Conservation (phyloP, 2,888 invertebrate species). For the Saturnia japonica region DNA sequence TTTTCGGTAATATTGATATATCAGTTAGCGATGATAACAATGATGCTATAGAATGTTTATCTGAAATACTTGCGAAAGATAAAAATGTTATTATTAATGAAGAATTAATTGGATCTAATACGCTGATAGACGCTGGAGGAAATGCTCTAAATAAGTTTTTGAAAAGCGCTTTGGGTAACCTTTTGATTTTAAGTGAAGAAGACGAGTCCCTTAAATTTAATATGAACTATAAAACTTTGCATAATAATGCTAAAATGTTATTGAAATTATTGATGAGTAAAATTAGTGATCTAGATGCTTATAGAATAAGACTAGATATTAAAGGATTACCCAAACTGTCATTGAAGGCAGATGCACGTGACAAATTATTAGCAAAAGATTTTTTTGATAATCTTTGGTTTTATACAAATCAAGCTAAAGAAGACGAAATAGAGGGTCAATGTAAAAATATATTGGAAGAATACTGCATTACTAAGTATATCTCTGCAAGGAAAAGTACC, state of each 20-base stretch:
- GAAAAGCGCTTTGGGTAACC: slow-evolving; percentile 14
- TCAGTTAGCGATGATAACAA: slow-evolving; percentile 11
- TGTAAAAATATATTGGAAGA: not conserved
- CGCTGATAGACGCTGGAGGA: not conserved
- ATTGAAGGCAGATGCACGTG: not conserved
- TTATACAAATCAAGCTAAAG: slow-evolving; percentile 10
- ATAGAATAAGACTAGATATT: not conserved
- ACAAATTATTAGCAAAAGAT: slow-evolving; percentile 1
- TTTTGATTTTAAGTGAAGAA: not conserved
- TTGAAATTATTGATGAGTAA: not conserved
- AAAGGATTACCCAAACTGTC: not conserved
- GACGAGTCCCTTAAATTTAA: not conserved
- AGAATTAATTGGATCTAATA: not conserved
- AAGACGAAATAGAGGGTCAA: not conserved
- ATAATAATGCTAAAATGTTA: not conserved
- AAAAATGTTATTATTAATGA: slow-evolving; percentile 10
- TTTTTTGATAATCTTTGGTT: slow-evolving; percentile 5
- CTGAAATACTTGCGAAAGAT: not conserved
- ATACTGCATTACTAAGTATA: not conserved
- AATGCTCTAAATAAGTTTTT: slow-evolving; percentile 10
- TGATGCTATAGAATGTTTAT: slow-evolving; percentile 3
- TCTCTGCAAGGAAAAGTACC: not conserved
- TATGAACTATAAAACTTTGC: not conserved
- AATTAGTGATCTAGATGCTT: slow-evolving; percentile 1
- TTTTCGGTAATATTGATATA: not conserved